Percentiles rank a stretch among this genome's conserved stretches.
phyloP scores from a whole-genome alignment of 2,113 vertebrate species.

The Podocnemis expansa region DNA sequence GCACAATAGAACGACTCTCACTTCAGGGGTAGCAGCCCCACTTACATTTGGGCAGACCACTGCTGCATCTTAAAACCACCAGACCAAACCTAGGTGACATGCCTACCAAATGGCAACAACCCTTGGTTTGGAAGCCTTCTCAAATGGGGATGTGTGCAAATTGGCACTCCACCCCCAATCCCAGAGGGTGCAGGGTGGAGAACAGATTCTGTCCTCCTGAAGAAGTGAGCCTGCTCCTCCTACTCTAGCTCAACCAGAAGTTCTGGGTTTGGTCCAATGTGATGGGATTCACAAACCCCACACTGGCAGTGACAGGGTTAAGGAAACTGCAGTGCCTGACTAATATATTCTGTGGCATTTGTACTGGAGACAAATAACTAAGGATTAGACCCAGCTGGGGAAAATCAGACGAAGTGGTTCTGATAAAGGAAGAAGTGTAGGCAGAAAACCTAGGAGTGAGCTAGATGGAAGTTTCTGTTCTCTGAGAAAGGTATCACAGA shows the following conservation, averaged over 20 bases:
- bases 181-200: neutral
- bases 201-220: rapidly evolving
- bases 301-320: neutral
- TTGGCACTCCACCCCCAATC: neutral
- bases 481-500: neutral
- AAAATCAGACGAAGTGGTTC: neutral
- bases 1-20: neutral
- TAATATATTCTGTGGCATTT: neutral
- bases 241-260: neutral
- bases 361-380: neutral
- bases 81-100: neutral
- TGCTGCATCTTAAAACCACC: neutral
- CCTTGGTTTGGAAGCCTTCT: too few species aligned
- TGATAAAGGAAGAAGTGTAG: neutral
- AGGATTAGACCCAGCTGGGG: neutral
- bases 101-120: neutral
- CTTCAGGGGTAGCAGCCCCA: neutral
- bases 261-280: neutral
- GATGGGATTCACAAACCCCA: neutral
- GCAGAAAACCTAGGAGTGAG: neutral
- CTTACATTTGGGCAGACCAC: neutral
- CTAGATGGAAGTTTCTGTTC: neutral
- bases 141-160: too few species aligned
- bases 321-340: neutral
- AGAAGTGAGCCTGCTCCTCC: neutral